Conservation (phyloP, 2,888 invertebrate species). For the Eristalis pertinax region DNA sequence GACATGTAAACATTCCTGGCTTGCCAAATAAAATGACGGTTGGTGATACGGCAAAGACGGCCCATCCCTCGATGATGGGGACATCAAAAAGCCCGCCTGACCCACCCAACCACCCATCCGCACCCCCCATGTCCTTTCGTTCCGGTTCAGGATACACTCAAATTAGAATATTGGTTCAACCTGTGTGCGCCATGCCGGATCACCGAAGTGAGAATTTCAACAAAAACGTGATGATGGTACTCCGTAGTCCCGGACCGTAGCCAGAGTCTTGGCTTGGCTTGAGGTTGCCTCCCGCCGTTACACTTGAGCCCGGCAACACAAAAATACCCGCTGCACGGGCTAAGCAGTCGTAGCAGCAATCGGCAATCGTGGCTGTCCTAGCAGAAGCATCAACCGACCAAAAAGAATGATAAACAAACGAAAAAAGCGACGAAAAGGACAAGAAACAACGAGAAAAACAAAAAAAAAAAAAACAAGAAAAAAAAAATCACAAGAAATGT, state of each 20-base stretch:
- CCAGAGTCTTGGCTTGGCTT: constrained; percentile 5
- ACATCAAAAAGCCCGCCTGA: constrained; percentile 35
- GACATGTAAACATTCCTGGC: constrained; percentile 59
- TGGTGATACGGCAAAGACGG: constrained; percentile 50
- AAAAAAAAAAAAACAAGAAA: neutral
- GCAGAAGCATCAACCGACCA: neutral
- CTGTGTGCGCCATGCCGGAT: constrained; percentile 55
- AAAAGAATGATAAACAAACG: constrained; percentile 56
- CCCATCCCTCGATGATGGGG: constrained; percentile 9
- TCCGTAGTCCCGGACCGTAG: no score
- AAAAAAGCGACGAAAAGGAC: neutral
- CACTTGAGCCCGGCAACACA: neutral
- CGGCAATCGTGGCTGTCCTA: neutral
- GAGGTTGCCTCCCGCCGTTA: constrained; percentile 8
- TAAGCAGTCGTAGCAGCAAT: neutral
- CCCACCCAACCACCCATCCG: neutral
- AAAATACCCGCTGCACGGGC: neutral
- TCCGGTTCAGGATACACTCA: constrained; percentile 64
- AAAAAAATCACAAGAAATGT: neutral
- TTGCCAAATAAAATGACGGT: constrained; percentile 59
- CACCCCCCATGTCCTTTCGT: constrained; percentile 22
- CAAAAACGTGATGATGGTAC: constrained; percentile 64
- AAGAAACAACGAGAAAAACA: no score
- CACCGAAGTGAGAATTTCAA: constrained; percentile 64
- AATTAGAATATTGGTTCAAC: constrained; percentile 69